Percentiles rank a stretch among this genome's conserved stretches.
These are phyloP conservation scores for Graptemys geographica DNA, from an alignment of 2,797 vertebrate species.

Conservation along the genomic window DNA sequence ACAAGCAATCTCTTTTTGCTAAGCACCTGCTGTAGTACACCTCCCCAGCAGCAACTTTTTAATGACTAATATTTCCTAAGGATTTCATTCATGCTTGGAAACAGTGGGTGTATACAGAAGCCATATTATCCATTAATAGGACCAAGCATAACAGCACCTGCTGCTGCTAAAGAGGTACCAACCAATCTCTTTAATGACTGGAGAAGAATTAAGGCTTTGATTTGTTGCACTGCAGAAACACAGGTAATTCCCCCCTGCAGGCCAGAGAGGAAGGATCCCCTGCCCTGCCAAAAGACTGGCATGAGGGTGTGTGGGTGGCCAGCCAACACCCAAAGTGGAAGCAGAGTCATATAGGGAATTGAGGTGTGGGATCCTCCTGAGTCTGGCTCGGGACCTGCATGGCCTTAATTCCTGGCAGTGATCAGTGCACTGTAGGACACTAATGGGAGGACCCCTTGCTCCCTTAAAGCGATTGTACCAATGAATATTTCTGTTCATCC, in stretches of 20 bases:
- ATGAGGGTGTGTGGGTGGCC: background rate
- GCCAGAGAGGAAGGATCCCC: background rate
- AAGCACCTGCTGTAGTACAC: background rate
- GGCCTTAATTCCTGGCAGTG: background rate
- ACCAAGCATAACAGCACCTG: slow-evolving; percentile 6
- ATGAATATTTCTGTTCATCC: fast-evolving
- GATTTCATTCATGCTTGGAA: slow-evolving; percentile 16
- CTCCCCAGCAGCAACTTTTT: background rate
- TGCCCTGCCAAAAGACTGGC: background rate
- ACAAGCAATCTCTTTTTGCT: background rate
- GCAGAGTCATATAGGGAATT: fast-evolving
- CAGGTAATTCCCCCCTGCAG: slow-evolving; percentile 2
- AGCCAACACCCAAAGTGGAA: fast-evolving
- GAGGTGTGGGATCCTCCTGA: fast-evolving
- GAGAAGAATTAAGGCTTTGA: slow-evolving; percentile 57
- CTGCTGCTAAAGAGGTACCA: slow-evolving; percentile 51
- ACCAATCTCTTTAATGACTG: slow-evolving; percentile 64
- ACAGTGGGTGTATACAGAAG: background rate
- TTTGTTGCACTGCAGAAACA: slow-evolving; percentile 45
- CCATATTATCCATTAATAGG: background rate
- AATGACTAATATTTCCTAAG: slow-evolving; percentile 14
- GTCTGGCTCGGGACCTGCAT: fast-evolving
- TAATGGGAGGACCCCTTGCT: background rate
- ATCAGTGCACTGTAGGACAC: background rate
- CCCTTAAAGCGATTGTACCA: background rate